Evolutionary conservation across 2,797 vertebrate species (phyloP), one percentile per base, ranked within the genome.

Genomic region (Eleutherodactylus coqui): DNA sequence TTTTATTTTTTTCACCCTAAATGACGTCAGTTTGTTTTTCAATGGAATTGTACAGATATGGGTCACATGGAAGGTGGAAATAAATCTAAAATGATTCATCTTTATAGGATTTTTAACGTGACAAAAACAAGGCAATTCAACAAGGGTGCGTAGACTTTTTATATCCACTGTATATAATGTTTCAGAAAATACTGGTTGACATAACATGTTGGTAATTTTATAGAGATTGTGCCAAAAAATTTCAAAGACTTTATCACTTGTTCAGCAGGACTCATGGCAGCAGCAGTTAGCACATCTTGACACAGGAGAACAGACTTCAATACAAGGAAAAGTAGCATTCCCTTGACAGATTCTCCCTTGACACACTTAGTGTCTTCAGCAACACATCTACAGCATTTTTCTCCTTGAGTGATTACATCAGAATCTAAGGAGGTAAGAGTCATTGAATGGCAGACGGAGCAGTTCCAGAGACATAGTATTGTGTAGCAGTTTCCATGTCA

Each of bases 331-430:
- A 72, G 69, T 72, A 41, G 36, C 38, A 41, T 10, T 72, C 69
- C 38, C 69, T 41, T 72, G 69, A 72, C 69, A 72, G 69, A 72
- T 43, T n/a, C 21, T 41, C 69, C 21, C 36, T 43, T 72, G 36
- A 72, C 69, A 72, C 36, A 36, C 16, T n/a, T 3, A n/a, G 69
- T 43, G 69, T 72, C 69, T 38, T 69, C 34, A 62, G 34, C 34
- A 38, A 21, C 34, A 8, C 34, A 69, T 69, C 64, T 69, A 69
- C 3, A 6, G 34, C 10, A 69, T 38, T 69, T 69, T 69, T 69
- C 34, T 72, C 19, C 36, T 72, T 72, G 69, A 72, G n/a, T 72
- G 69, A 72, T 72, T 41, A 41, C 69, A 43, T 41, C 69, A 72
- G 10, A 41, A 72, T 72, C 69, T 72, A 43, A 72, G 69, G 11